Evolutionary conservation across 2,888 invertebrate species (phyloP).

Genomic region (Anarsia innoxiella): DNA sequence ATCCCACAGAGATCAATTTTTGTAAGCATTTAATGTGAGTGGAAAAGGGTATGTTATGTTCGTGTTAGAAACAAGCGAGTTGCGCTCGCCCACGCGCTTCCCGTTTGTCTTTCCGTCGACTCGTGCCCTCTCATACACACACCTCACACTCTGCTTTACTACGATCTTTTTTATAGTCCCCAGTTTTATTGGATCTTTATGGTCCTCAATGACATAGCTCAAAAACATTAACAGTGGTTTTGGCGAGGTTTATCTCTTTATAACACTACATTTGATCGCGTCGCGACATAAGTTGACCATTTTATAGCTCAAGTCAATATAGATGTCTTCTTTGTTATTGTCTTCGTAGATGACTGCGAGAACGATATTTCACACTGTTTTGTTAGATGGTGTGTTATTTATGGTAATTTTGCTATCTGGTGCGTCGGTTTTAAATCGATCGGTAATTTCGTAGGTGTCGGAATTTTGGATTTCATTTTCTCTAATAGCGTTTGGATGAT

Average conservation of each 20-base stretch:
- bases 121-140: constrained; percentile 24
- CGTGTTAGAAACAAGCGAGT: neutral
- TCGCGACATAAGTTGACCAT: constrained; percentile 5
- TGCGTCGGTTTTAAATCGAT: no score
- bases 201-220: constrained; percentile 7
- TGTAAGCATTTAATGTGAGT: constrained; percentile 6
- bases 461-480: neutral
- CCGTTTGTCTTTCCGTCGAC: constrained; percentile 6
- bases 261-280: constrained; percentile 8
- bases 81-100: constrained; percentile 16
- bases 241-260: constrained; percentile 11
- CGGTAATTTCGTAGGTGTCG: neutral
- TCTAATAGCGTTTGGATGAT: neutral
- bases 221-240: constrained; percentile 12
- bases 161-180: constrained; percentile 19
- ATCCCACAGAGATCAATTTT: constrained; percentile 7
- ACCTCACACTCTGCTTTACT: constrained; percentile 13
- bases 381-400: constrained; percentile 3
- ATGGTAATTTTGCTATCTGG: constrained; percentile 1
- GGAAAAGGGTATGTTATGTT: constrained; percentile 11
- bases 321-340: constrained; percentile 7
- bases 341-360: neutral
- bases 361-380: constrained; percentile 3
- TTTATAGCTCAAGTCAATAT: constrained; percentile 5
- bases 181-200: constrained; percentile 11